Base-by-base conservation (phyloP, 2,888 invertebrate species). In the Subacronicta megacephala region DNA sequence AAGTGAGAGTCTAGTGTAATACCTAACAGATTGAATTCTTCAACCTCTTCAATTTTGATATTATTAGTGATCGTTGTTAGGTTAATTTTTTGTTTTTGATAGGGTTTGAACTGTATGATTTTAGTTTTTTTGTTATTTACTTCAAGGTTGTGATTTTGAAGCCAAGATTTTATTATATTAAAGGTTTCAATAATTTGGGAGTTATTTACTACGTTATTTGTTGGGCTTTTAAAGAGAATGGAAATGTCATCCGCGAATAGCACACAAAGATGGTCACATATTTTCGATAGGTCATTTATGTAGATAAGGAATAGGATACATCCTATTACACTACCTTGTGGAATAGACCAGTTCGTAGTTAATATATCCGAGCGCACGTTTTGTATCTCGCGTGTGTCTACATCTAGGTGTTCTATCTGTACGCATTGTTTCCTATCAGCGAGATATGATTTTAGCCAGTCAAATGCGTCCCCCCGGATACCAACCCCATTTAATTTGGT, bases 211-310 rank as follows among this genome's bases (percentile, higher is more conserved):
- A 36, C 1, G 16, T 17, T 17, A n/a, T n/a, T n/a, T 17, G 9
- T 17, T 3, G 7, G 17, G 15, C 17, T 9, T 16, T 36, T 36
- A 10, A 36, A 36, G 15, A 40, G 7, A 2, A 40, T 20, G 0
- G 40, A 40, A 9, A 40, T n/a, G 9, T 40, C 40, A 23, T 40
- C 40, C n/a, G 40, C 40, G 13, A 40, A 40, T 13, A 40, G 1
- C 12, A n/a, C 6, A n/a, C 40, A 40, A 1, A 20, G 20, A 13
- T 18, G 20, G 20, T 20, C 23, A 5, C 9, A n/a, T 40, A 20
- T 40, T 13, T 40, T 40, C 1, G 36, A n/a, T n/a, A n/a, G n/a
- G n/a, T n/a, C n/a, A n/a, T n/a, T n/a, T n/a, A n/a, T n/a, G 36
- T 10, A 16, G 10, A 10, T 36, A 15, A 7, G 15, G 10, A 36